phyloP scores from a whole-genome alignment of 2,113 vertebrate species.

The Steatornis caripensis region DNA sequence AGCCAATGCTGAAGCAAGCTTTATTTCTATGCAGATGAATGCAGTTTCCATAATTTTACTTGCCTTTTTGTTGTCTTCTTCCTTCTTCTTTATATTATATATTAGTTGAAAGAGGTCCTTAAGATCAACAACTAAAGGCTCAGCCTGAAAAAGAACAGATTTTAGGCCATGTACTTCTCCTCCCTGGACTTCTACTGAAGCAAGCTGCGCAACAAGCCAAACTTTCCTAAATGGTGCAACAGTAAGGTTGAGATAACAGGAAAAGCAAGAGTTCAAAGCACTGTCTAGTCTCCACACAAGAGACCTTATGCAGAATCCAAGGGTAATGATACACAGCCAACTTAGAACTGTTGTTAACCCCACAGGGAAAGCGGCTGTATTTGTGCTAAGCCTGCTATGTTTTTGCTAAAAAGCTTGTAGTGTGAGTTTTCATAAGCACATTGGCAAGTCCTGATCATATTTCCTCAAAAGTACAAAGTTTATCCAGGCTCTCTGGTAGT shows the following conservation, averaged over 20 bases:
- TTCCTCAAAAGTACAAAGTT: not conserved
- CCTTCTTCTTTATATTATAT: constrained; percentile 91
- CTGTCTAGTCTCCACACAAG: not conserved
- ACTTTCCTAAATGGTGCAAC: not conserved
- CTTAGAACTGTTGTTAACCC: not conserved
- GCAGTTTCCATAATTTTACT: not conserved
- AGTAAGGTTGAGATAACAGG: not conserved
- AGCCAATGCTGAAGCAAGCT: not conserved
- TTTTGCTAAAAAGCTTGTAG: not conserved
- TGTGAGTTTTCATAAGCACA: not conserved
- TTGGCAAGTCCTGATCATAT: not conserved
- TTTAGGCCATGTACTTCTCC: not conserved
- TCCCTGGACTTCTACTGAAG: not conserved
- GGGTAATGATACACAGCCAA: not conserved
- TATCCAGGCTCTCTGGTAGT: not conserved
- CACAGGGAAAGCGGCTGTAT: not conserved
- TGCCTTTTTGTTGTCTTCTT: constrained; percentile 84
- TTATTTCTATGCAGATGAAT: not conserved
- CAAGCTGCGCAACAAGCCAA: not conserved
- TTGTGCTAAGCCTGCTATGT: not conserved
- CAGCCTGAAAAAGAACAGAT: constrained; percentile 76
- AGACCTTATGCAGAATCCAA: not conserved
- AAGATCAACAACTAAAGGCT: constrained; percentile 91
- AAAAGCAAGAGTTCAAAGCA: not conserved
- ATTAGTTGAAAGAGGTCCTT: constrained; percentile 97